A percentile compares a stretch with the other conserved stretches of the same genome.
Evolutionary conservation across 2,797 vertebrate genomes (phyloP).

Genomic region (Staurois parvus): DNA sequence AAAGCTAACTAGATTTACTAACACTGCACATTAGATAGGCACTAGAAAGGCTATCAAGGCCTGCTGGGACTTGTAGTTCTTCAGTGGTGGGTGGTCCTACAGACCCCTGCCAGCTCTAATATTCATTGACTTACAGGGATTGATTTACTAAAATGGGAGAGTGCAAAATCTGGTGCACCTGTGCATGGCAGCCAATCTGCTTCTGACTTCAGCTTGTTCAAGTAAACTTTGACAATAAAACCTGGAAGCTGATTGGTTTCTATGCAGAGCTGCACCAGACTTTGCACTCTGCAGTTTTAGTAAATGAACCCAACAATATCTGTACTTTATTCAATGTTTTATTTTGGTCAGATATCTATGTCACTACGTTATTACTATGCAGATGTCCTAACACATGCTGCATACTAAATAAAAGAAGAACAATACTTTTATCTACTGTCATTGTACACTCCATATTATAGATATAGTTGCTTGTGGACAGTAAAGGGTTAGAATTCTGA

Average conservation of each 20-base stretch:
- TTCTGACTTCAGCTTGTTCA: too few species aligned
- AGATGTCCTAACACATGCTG: background rate
- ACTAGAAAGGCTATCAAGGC: background rate
- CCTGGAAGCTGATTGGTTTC: too few species aligned
- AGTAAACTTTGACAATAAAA: too few species aligned
- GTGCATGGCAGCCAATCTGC: too few species aligned
- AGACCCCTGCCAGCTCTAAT: background rate
- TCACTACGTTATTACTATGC: background rate
- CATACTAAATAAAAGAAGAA: too few species aligned
- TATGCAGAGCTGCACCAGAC: too few species aligned
- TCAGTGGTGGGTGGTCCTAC: background rate
- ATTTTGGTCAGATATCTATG: background rate
- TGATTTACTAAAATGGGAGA: too few species aligned
- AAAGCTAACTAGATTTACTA: background rate
- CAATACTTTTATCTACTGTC: background rate
- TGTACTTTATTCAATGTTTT: background rate
- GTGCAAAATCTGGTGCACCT: too few species aligned
- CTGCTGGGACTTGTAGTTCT: background rate
- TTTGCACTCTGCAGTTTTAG: too few species aligned
- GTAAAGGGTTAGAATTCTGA: slow-evolving; percentile 47
- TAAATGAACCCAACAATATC: too few species aligned
- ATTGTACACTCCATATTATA: background rate
- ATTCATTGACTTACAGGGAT: background rate
- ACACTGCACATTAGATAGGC: background rate
- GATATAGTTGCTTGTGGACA: background rate